phyloP scores from a whole-genome alignment of 2,113 vertebrate species.

The Mesoclemmys tuberculata region DNA sequence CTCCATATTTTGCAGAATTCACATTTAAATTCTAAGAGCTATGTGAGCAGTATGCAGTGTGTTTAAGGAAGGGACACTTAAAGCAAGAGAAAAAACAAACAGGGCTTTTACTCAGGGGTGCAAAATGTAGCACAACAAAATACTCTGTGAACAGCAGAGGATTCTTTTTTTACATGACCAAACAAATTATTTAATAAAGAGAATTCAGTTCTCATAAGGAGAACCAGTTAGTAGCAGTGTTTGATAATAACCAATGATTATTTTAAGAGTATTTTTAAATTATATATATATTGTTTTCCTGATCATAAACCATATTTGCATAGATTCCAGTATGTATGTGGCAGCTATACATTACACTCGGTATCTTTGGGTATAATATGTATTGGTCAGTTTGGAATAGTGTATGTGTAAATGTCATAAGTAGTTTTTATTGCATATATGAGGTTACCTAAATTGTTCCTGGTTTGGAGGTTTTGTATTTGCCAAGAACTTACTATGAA shows the following conservation, averaged over 20 bases:
- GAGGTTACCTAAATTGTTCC: not conserved
- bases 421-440: not conserved
- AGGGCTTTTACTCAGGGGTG: slow-evolving; percentile 49
- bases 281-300: not conserved
- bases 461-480: not conserved
- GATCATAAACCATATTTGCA: not conserved
- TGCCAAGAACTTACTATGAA: not conserved
- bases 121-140: slow-evolving; percentile 54
- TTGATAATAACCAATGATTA: not conserved
- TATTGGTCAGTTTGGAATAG: not conserved
- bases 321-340: not conserved
- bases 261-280: not conserved
- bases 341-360: not conserved
- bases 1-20: slow-evolving; percentile 63
- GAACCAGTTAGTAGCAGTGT: not conserved
- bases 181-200: not conserved
- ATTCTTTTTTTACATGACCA: not conserved
- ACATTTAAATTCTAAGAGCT: slow-evolving; percentile 71
- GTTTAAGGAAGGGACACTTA: slow-evolving; percentile 51
- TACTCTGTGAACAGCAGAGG: slow-evolving; percentile 18
- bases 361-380: not conserved
- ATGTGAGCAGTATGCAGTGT: slow-evolving; percentile 8
- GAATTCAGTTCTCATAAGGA: not conserved
- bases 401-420: not conserved
- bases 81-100: not conserved